phyloP scores from a whole-genome alignment of 2,888 invertebrate species.

The Gymnosoma rotundatum region DNA sequence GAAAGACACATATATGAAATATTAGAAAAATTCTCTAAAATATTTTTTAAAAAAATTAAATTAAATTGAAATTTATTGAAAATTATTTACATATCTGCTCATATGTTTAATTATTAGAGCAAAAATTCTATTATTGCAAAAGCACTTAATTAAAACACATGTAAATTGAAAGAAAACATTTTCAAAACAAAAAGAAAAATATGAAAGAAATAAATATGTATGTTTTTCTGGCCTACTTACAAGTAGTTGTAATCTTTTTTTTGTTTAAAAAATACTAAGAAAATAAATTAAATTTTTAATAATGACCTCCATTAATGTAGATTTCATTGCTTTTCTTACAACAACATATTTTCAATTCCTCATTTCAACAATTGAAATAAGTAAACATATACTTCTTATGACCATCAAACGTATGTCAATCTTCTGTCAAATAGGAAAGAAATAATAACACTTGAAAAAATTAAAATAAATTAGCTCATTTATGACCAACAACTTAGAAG shows the following conservation, averaged over 20 bases:
- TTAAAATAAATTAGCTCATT: conserved; percentile 36
- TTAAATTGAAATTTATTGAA: no score
- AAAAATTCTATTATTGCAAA: no score
- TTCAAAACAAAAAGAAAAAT: no score
- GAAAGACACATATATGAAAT: no score
- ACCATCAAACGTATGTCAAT: conserved; percentile 56
- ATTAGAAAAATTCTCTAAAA: no score
- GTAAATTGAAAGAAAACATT: no score
- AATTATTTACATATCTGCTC: no score
- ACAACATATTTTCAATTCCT: conserved; percentile 15
- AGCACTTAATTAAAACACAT: background rate
- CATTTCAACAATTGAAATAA: conserved; percentile 34
- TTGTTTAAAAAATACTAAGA: background rate
- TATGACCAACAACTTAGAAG: background rate
- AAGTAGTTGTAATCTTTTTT: no score
- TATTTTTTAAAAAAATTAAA: no score
- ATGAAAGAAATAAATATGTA: no score
- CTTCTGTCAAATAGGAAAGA: conserved; percentile 55
- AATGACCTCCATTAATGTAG: background rate
- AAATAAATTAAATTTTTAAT: background rate
- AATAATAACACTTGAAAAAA: conserved; percentile 34
- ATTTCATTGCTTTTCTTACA: conserved; percentile 7
- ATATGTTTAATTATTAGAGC: no score
- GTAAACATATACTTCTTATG: conserved; percentile 31
- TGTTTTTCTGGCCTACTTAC: no score